Conservation (phyloP, 2,113 vertebrate species). For the Emydura subglobosa region DNA sequence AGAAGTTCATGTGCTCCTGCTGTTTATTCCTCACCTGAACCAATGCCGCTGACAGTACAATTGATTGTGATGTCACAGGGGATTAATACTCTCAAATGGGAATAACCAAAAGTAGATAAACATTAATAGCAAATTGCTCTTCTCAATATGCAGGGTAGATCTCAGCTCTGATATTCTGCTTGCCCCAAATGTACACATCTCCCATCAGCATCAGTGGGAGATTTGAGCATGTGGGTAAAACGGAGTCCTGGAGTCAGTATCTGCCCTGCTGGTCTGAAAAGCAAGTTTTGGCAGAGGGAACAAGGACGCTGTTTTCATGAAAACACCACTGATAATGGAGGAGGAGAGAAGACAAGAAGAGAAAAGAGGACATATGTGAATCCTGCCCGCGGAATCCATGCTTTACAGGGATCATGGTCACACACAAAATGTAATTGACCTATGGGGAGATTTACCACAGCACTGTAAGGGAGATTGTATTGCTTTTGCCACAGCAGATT, state of each 20-base stretch:
- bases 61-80: background rate
- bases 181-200: background rate
- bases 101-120: background rate
- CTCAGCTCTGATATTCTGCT: background rate
- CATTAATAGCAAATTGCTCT: background rate
- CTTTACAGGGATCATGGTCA: background rate
- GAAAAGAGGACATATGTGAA: too few relatives aligned
- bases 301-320: background rate
- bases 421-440: background rate
- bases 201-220: too few relatives aligned
- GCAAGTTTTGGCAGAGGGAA: background rate
- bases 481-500: background rate
- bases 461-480: background rate
- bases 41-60: background rate
- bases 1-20: background rate
- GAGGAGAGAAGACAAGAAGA: background rate
- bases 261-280: background rate
- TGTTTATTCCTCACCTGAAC: background rate
- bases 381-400: too few relatives aligned
- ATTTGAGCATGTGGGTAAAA: background rate
- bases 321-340: background rate
- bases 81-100: background rate
- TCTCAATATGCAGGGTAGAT: background rate
- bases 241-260: background rate
- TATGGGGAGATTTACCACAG: background rate